Base-by-base conservation (phyloP, 1,140 invertebrate species). In the Zaprionus gabonicus region DNA sequence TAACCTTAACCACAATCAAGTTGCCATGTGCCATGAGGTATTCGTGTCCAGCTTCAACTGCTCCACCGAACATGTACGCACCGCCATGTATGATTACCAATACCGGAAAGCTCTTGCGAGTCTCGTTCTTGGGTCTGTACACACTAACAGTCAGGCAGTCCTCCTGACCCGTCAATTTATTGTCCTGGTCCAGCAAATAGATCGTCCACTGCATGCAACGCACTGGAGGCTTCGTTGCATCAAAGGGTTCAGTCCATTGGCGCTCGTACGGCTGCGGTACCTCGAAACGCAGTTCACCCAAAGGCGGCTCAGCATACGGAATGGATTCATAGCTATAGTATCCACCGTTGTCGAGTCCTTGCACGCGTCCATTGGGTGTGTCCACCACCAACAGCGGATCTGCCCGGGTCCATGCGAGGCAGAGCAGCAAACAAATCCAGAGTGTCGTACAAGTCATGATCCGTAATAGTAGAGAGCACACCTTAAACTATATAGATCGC, bases 1-100 rank as follows among this genome's bases (percentile, higher is more conserved):
- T 95, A 0, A 96, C 84, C 4, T 94, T 95, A 0, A 96, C 95
- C 25, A 94, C 92, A 15, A 96, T 93, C n/a, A 95, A 78, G 71
- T 95, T 94, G 27, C 87, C 79, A 49, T 93, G 64, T 34, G 94
- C 94, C 93, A 96, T 94, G 0, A 96, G 62, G 80, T 94, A 93
- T 9, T 93, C 82, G 0, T 95, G 93, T 0, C 93, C 93, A 71
- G 94, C 94, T 1, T 93, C 53, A 0, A 90, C 93, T 1, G 92
- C 92, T 7, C 92, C 93, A 0, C 94, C 94, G 3, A 92, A 86
- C 17, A 93, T 93, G 73, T 93, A 94, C 5, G 81, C 93, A 7
- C 94, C 94, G 3, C 94, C 94, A 74, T 93, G 93, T 20, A 94
- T 93, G 44, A 85, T 93, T 4, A 94, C 91, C 80, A 94, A 87